Evolutionary conservation across 2,797 vertebrate genomes (phyloP).

Genomic region (Botia almorhae): DNA sequence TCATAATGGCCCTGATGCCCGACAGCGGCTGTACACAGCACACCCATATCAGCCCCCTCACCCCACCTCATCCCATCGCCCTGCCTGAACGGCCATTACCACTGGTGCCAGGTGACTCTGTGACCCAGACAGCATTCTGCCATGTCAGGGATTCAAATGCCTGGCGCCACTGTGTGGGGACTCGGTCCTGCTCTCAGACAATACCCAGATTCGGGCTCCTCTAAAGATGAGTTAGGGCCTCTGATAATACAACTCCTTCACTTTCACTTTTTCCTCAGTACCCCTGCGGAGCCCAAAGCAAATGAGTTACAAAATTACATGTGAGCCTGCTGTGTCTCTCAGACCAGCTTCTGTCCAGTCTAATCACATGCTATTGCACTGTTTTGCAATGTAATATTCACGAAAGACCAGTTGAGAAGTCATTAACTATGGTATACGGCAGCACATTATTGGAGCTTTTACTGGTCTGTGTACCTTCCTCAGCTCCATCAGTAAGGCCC

Average conservation of each 20-base stretch:
- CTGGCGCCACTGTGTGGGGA: conserved; percentile 63
- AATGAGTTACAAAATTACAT: conserved; percentile 55
- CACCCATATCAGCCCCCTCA: conserved; percentile 21
- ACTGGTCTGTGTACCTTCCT: no score
- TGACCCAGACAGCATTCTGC: conserved; percentile 73
- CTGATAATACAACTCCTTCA: conserved; percentile 56
- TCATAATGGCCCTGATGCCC: conserved; percentile 69
- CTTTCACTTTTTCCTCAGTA: conserved; percentile 42
- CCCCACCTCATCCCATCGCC: neutral
- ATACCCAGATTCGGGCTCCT: conserved; percentile 59
- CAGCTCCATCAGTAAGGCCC: no score
- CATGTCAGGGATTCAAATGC: conserved; percentile 66
- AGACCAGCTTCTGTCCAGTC: conserved; percentile 47
- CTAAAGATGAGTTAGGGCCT: conserved; percentile 60
- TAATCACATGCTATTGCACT: conserved; percentile 46
- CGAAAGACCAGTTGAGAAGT: conserved; percentile 17
- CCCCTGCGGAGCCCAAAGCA: conserved; percentile 52
- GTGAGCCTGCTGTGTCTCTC: conserved; percentile 38
- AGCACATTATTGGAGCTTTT: no score
- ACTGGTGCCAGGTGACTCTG: conserved; percentile 73
- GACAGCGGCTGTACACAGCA: conserved; percentile 56
- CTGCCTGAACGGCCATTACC: conserved; percentile 64
- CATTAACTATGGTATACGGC: neutral
- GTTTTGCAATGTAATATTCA: conserved; percentile 17
- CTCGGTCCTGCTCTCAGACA: conserved; percentile 61